Percentiles rank a stretch among this genome's conserved stretches.
Evolutionary conservation across 2,888 invertebrate species (phyloP).

Genomic region (Aphrophora alni): DNA sequence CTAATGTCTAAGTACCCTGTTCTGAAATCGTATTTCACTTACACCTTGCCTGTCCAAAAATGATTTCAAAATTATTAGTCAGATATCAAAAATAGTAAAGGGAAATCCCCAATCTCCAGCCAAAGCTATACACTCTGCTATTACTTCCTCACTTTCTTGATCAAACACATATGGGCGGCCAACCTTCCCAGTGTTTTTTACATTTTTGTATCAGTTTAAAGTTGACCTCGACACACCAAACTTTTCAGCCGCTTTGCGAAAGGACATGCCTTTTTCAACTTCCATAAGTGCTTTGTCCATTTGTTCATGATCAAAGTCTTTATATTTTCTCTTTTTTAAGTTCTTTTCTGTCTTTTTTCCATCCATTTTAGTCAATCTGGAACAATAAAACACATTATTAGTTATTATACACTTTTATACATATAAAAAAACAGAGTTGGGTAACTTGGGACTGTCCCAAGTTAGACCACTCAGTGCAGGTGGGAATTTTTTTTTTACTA

Average conservation of each 20-base stretch:
- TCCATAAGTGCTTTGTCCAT: slow-evolving; percentile 14
- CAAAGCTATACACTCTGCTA: slow-evolving; percentile 36
- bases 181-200: slow-evolving; percentile 19
- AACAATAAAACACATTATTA: too few relatives aligned
- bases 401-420: too few relatives aligned
- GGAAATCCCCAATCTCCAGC: slow-evolving; percentile 32
- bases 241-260: slow-evolving; percentile 27
- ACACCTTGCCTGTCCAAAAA: slow-evolving; percentile 24
- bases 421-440: too few relatives aligned
- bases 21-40: slow-evolving; percentile 25
- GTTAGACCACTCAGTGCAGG: too few relatives aligned
- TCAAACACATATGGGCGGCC: slow-evolving; percentile 36
- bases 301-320: slow-evolving; percentile 16
- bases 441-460: too few relatives aligned
- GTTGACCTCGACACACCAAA: slow-evolving; percentile 26
- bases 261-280: slow-evolving; percentile 22
- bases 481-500: too few relatives aligned
- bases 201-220: neutral
- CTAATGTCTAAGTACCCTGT: slow-evolving; percentile 32
- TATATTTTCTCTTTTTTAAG: slow-evolving; percentile 24
- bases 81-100: slow-evolving; percentile 37
- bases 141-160: slow-evolving; percentile 24
- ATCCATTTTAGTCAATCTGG: too few relatives aligned
- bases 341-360: too few relatives aligned
- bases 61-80: slow-evolving; percentile 40